These are phyloP conservation scores for Palythoa caribaeorum DNA, from an alignment of 92 coral and sea anemone species.

Conservation along the genomic window DNA sequence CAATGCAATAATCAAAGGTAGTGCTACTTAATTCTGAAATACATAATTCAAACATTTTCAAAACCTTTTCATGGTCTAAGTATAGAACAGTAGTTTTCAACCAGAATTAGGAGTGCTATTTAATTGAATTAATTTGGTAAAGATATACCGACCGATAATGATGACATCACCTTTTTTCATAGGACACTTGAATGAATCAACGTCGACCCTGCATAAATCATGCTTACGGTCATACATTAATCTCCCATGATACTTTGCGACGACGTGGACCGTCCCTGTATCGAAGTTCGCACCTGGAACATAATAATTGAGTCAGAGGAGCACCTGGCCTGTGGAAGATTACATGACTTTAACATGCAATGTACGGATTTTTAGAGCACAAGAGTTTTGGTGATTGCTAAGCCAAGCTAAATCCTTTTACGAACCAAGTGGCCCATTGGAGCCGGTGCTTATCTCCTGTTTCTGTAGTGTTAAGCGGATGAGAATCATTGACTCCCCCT, in stretches of 20 bases:
- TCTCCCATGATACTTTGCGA: slow-evolving; percentile 79
- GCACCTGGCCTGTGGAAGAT: no score
- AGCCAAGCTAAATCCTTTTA: no score
- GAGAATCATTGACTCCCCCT: no score
- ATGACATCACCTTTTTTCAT: slow-evolving; percentile 66
- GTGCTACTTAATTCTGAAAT: no score
- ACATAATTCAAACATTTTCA: no score
- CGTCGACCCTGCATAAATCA: slow-evolving; percentile 74
- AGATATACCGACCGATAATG: not conserved
- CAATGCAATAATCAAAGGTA: no score
- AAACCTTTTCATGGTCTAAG: not conserved
- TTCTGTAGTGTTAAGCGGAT: no score
- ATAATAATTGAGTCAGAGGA: not conserved
- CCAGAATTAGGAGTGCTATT: not conserved
- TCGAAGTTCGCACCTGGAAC: slow-evolving; percentile 57
- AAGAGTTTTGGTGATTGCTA: no score
- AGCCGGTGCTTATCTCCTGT: no score
- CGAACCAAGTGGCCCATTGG: no score
- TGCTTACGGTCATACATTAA: slow-evolving; percentile 67
- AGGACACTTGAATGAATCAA: slow-evolving; percentile 77
- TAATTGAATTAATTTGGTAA: not conserved
- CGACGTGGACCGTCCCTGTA: slow-evolving; percentile 68
- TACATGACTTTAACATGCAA: no score
- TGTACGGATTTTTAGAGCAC: no score
- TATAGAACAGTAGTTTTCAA: not conserved